Evolutionary conservation across 2,888 invertebrate genomes (phyloP).

Genomic region (Dasysyrphus tricinctus): DNA sequence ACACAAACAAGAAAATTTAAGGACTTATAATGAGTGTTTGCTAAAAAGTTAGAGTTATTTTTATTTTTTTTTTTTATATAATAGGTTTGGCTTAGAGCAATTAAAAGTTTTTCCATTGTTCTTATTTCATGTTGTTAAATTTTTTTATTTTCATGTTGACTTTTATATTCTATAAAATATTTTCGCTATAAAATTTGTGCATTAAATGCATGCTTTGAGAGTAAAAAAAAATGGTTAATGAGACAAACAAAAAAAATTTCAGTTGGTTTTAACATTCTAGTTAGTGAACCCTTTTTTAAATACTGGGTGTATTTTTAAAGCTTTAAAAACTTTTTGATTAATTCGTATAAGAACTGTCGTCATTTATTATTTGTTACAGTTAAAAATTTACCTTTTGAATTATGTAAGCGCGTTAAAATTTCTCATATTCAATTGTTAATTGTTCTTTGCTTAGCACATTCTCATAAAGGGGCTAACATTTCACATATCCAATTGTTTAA

Average conservation of each 20-base stretch:
- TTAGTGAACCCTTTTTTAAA: no score
- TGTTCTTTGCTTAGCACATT: no score
- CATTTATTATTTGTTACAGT: no score
- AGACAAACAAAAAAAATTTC: not conserved
- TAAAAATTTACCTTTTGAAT: no score
- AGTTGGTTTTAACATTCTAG: no score
- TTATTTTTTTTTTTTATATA: not conserved
- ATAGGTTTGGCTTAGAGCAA: not conserved
- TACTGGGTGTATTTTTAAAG: no score
- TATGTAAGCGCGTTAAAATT: no score
- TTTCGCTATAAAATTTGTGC: not conserved
- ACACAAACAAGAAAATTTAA: not conserved
- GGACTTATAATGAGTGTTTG: constrained; percentile 41
- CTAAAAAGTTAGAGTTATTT: not conserved
- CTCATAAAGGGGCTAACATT: no score
- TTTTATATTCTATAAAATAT: not conserved
- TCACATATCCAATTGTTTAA: no score
- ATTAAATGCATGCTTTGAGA: not conserved
- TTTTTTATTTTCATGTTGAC: not conserved
- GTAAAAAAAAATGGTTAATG: not conserved
- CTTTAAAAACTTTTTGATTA: no score
- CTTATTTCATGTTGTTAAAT: not conserved
- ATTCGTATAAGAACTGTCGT: no score
- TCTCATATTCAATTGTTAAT: no score
- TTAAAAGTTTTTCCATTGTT: not conserved